Conservation (phyloP, 2,113 vertebrate species). For the Catharus bicknelli region DNA sequence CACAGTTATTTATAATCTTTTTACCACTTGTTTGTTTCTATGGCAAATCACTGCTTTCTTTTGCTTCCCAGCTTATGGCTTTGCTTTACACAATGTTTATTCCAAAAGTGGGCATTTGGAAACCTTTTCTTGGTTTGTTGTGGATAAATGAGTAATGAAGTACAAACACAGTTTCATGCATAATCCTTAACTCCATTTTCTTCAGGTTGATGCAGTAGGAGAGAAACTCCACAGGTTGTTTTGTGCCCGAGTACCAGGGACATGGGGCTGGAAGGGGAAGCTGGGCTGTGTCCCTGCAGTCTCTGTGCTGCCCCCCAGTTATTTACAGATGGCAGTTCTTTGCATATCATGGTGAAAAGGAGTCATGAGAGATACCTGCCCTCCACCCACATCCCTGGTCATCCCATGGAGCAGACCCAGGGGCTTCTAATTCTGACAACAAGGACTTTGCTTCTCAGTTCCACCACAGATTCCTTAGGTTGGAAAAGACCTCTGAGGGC, state of each 20-base stretch:
- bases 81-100: constrained; percentile 1
- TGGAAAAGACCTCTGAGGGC: background rate
- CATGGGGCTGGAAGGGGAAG: background rate
- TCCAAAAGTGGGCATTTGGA: background rate
- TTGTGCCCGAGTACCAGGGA: background rate
- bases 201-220: background rate
- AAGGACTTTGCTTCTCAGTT: background rate
- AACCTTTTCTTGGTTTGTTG: constrained; percentile 13
- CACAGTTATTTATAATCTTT: background rate
- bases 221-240: background rate
- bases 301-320: background rate
- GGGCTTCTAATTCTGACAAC: background rate
- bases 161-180: background rate
- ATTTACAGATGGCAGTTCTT: background rate
- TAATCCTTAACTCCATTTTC: constrained; percentile 10
- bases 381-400: background rate
- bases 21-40: background rate
- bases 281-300: too few species aligned
- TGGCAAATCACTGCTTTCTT: constrained; percentile 3
- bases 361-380: background rate
- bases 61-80: background rate
- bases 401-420: background rate
- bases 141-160: constrained; percentile 11
- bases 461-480: background rate
- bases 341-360: accelerated